Conservation (phyloP, 2,797 vertebrate genomes). For the Adelosebastes latens region DNA sequence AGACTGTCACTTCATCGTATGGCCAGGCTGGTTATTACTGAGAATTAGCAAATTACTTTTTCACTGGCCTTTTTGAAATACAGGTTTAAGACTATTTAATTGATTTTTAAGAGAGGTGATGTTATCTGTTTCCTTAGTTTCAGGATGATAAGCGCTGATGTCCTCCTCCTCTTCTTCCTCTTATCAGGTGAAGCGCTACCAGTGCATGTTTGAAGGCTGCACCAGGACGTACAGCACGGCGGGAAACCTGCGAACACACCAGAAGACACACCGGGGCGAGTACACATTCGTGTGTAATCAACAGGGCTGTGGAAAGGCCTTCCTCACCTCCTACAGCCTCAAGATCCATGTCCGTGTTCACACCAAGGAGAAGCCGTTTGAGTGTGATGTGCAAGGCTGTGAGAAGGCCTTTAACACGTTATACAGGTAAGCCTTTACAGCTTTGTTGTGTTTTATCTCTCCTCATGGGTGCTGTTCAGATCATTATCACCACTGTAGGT, state of each 20-base stretch:
- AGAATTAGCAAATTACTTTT: slow-evolving; percentile 13
- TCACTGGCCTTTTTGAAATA: not conserved
- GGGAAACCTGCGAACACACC: slow-evolving; percentile 97
- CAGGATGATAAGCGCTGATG: not conserved
- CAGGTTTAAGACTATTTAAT: not conserved
- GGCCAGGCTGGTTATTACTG: slow-evolving; percentile 17
- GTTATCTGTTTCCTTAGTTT: not conserved
- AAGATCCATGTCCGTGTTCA: slow-evolving; percentile 98
- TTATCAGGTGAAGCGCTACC: slow-evolving; percentile 96
- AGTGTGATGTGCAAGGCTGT: slow-evolving; percentile 97
- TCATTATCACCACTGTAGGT: not conserved
- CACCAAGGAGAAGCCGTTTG: slow-evolving; percentile 99
- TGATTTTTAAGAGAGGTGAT: not conserved
- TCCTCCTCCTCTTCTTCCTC: not conserved
- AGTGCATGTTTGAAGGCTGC: slow-evolving; percentile 98
- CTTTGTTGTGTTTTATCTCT: not conserved
- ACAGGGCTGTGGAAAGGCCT: slow-evolving; percentile 97
- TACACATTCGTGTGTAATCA: slow-evolving; percentile 99
- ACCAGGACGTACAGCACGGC: slow-evolving; percentile 98
- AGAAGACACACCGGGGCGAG: slow-evolving; percentile 97
- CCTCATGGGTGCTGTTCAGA: not conserved
- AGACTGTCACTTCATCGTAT: slow-evolving; percentile 31
- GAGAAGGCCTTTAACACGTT: slow-evolving; percentile 98
- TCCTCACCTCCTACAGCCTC: slow-evolving; percentile 98
- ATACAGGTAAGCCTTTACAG: slow-evolving; percentile 85